Conservation (phyloP, 2,113 vertebrate genomes). For the Ptyas mucosa region DNA sequence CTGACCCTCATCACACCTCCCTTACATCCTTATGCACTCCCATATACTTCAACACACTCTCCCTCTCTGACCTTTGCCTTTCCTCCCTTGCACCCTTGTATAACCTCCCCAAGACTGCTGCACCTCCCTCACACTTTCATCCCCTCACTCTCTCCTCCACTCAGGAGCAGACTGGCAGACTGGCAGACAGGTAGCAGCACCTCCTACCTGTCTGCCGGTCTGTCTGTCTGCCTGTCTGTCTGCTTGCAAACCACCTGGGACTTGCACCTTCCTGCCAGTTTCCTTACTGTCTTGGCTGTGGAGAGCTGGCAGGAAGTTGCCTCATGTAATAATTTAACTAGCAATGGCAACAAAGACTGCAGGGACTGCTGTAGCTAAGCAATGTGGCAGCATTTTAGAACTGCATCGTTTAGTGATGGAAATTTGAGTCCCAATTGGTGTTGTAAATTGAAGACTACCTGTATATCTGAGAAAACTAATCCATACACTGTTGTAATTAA, state of each 20-base stretch:
- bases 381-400: background rate
- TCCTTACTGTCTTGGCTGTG: background rate
- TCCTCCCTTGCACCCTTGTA: background rate
- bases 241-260: background rate
- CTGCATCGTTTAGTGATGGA: background rate
- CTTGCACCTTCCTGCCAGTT: background rate
- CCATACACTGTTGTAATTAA: background rate
- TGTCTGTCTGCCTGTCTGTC: background rate
- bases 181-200: too few species aligned
- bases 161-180: too few species aligned
- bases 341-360: background rate
- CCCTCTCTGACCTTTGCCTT: background rate
- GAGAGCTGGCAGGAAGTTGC: background rate
- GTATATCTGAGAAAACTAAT: background rate
- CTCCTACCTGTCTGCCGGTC: background rate
- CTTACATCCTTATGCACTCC: background rate
- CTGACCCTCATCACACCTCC: background rate
- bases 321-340: background rate
- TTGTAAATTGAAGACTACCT: background rate
- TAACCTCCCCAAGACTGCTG: background rate
- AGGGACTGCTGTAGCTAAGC: background rate
- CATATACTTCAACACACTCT: background rate
- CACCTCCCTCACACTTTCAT: background rate
- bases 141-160: background rate
- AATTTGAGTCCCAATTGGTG: background rate